Evolutionary conservation across 2,797 vertebrate species (phyloP), one percentile per base, ranked within the genome.

Genomic region (Bradypodion pumilum): DNA sequence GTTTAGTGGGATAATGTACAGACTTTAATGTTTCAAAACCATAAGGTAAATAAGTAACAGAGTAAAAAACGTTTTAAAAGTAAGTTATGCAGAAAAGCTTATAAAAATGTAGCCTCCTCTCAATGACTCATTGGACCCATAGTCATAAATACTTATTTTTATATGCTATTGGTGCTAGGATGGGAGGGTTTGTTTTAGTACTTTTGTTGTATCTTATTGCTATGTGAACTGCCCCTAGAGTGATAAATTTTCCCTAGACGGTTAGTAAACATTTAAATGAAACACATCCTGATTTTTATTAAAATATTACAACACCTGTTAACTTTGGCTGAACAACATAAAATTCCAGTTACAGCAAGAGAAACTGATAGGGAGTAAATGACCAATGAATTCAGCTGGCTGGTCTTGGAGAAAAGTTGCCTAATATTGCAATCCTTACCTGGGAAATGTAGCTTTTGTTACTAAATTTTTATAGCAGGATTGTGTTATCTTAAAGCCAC

Each of bases 1-100:
- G 3, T 0, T 13, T 52, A 2, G 13, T 37, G 5, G 25, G 77
- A 5, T 35, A 49, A 46, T 65, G 66, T 0, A 0, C 29, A 84
- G 81, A 21, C 46, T 76, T 59, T 42, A n/a, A 13, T 76, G 16
- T 60, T 86, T 83, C 75, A 81, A 59, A 84, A 27, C 0, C 1
- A 1, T 49, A 76, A 77, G 32, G 2, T 46, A 37, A 77, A 5
- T 35, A 29, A 69, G 40, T 10, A 12, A 35, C 78, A 7, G 70
- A 3, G 0, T 56, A 56, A 56, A 56, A 56, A n/a, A n/a, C n/a
- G n/a, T n/a, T n/a, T n/a, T n/a, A n/a, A n/a, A n/a, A n/a, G n/a
- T n/a, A n/a, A n/a, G n/a, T n/a, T n/a, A n/a, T n/a, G n/a, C n/a
- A n/a, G n/a, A n/a, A n/a, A n/a, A n/a, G n/a, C n/a, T n/a, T n/a